phyloP scores from a whole-genome alignment of 2,113 vertebrate genomes.

The Misgurnus mizolepis region DNA sequence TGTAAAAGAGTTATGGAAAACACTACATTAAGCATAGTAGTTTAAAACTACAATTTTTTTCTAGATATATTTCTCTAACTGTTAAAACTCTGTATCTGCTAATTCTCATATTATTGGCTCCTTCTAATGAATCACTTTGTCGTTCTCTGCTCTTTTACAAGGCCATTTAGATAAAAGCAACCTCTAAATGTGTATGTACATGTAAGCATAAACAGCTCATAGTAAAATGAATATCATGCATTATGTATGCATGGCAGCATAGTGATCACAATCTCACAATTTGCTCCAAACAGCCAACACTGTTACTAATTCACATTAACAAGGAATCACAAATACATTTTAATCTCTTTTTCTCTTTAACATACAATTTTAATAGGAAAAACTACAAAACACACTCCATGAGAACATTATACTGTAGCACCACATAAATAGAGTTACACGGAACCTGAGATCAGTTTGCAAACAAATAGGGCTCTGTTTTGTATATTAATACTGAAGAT shows the following conservation, averaged over 20 bases:
- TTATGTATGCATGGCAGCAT: neutral
- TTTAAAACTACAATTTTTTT: too few relatives aligned
- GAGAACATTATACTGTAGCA: neutral
- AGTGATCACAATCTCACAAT: neutral
- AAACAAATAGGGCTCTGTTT: neutral
- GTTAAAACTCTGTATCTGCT: too few relatives aligned
- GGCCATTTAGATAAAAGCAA: too few relatives aligned
- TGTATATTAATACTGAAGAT: neutral
- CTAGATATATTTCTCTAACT: too few relatives aligned
- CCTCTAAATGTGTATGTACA: too few relatives aligned
- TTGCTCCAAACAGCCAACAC: neutral
- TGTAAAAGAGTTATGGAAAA: constrained; percentile 58
- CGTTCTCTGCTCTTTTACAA: too few relatives aligned
- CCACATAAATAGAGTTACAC: neutral
- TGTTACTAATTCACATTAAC: neutral
- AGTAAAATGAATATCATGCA: neutral
- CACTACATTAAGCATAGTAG: neutral
- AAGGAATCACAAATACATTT: neutral
- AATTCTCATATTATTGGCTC: too few relatives aligned
- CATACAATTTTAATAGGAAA: neutral
- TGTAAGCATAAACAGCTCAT: neutral
- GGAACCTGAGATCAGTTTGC: constrained; percentile 17
- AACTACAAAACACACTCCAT: neutral
- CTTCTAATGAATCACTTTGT: too few relatives aligned
- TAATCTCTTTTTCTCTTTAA: neutral